Evolutionary conservation across 1,140 invertebrate genomes (phyloP).

Genomic region (Aporrectodea caliginosa): DNA sequence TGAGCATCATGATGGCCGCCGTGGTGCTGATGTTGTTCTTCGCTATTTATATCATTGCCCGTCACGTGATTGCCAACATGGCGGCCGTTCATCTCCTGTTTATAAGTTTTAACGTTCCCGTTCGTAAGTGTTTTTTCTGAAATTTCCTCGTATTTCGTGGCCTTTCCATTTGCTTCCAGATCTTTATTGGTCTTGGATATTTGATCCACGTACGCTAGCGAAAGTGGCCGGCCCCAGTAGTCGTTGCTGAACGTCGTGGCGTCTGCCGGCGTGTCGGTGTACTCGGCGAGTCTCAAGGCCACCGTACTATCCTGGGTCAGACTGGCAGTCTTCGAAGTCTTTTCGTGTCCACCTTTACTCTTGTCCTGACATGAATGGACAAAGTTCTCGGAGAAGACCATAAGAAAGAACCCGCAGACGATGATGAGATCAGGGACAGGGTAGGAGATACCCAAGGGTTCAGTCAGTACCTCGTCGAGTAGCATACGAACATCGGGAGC

Average conservation of each 20-base stretch:
- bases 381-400: constrained; percentile 63
- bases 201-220: neutral
- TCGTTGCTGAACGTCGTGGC: neutral
- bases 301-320: neutral
- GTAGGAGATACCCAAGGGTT: constrained; percentile 18
- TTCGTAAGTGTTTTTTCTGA: neutral
- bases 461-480: constrained; percentile 37
- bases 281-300: neutral
- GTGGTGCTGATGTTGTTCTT: neutral
- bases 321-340: neutral
- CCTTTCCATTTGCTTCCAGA: neutral
- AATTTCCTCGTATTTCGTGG: neutral
- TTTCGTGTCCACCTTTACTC: no score
- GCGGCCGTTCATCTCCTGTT: neutral
- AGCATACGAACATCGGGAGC: constrained; percentile 69
- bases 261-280: neutral
- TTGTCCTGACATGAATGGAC: constrained; percentile 36
- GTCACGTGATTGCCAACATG: neutral
- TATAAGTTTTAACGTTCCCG: neutral
- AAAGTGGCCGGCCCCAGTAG: neutral
- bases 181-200: neutral
- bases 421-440: constrained; percentile 62
- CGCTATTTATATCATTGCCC: neutral
- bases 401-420: constrained; percentile 61
- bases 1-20: neutral